phyloP scores from a whole-genome alignment of 2,888 invertebrate species.

The Cinara cedri region DNA sequence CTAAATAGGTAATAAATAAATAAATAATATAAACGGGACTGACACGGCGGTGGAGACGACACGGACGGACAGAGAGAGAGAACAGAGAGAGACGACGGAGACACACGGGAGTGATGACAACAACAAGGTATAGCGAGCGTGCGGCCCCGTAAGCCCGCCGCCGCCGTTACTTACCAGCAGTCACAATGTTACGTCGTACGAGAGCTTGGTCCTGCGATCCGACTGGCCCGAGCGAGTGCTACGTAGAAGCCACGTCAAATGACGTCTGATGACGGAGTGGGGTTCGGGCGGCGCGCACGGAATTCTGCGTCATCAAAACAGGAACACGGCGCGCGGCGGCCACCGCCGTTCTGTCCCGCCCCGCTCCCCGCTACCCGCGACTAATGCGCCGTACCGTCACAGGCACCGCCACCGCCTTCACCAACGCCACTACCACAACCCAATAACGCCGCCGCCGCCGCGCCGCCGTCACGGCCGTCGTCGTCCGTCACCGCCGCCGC shows the following conservation, averaged over 20 bases:
- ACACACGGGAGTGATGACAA: slow-evolving; percentile 52
- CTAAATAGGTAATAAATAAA: not conserved
- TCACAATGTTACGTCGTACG: slow-evolving; percentile 80
- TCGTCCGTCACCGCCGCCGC: slow-evolving; percentile 18
- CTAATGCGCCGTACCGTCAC: not conserved
- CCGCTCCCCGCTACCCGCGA: not conserved
- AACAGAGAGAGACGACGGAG: slow-evolving; percentile 13
- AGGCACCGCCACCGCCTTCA: not conserved
- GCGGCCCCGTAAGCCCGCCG: slow-evolving; percentile 66
- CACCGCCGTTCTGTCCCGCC: slow-evolving; percentile 28
- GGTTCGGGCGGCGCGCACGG: slow-evolving; percentile 64
- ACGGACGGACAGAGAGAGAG: not conserved
- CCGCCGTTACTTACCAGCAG: slow-evolving; percentile 74
- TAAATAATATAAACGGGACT: slow-evolving; percentile 12
- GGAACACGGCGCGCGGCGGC: slow-evolving; percentile 48
- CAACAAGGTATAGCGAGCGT: slow-evolving; percentile 59
- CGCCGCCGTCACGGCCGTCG: slow-evolving; percentile 7
- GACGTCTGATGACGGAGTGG: slow-evolving; percentile 68
- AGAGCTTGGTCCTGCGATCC: slow-evolving; percentile 88
- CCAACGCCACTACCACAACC: slow-evolving; percentile 34
- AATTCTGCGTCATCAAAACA: slow-evolving; percentile 57
- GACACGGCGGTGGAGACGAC: slow-evolving; percentile 11
- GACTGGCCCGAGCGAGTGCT: slow-evolving; percentile 90
- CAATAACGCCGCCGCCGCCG: not conserved
- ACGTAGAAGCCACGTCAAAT: slow-evolving; percentile 92